Conservation (phyloP, 2,888 invertebrate species). For the Strigamia transsilvanica region DNA sequence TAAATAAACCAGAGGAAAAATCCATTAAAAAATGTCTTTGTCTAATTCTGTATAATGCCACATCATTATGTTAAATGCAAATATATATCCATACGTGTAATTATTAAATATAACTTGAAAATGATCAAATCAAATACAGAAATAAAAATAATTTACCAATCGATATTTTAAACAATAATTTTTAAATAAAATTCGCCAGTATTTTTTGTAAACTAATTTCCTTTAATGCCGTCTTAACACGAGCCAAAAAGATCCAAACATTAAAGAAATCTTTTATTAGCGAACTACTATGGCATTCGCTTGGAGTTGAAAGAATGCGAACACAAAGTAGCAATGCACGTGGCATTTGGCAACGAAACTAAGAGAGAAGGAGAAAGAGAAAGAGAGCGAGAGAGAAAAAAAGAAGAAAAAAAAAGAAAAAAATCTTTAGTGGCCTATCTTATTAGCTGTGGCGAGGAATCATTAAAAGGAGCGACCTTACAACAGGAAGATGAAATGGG, state of each 20-base stretch:
- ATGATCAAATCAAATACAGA: not conserved
- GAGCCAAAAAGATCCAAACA: not conserved
- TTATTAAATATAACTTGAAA: no score
- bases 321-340: slow-evolving; percentile 19
- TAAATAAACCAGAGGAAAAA: slow-evolving; percentile 11
- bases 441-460: slow-evolving; percentile 39
- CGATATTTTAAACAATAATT: slow-evolving; percentile 13
- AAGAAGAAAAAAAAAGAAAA: not conserved
- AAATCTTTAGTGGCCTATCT: slow-evolving; percentile 42
- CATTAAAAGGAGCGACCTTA: slow-evolving; percentile 44
- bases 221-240: not conserved
- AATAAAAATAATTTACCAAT: not conserved
- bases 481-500: slow-evolving; percentile 44
- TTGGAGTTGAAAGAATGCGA: slow-evolving; percentile 41
- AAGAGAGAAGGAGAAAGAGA: not conserved
- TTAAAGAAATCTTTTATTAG: slow-evolving; percentile 39
- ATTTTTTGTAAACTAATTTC: slow-evolving; percentile 22
- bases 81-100: no score
- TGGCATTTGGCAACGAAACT: slow-evolving; percentile 12
- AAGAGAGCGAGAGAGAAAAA: not conserved
- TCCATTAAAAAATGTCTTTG: not conserved
- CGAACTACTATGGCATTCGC: slow-evolving; percentile 38
- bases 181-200: not conserved
- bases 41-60: no score
- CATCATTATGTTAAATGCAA: no score